A percentile compares a stretch with the other conserved stretches of the same genome.
These are phyloP conservation scores for Tamias sibiricus DNA, from an alignment of 2,113 vertebrate species.

Conservation along the genomic window DNA sequence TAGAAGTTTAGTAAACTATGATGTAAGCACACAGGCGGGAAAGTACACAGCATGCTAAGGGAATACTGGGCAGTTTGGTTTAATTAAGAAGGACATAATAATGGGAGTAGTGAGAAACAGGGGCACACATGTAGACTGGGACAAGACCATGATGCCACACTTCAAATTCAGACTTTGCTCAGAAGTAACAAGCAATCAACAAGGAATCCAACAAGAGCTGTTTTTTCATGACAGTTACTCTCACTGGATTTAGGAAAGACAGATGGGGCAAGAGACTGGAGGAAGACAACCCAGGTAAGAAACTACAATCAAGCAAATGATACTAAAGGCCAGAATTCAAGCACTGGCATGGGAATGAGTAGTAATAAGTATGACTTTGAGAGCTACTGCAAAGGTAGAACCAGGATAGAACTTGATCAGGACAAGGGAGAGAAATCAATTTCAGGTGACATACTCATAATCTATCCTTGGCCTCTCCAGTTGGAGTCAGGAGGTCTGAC, in stretches of 20 bases:
- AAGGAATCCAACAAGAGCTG: background rate
- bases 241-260: background rate
- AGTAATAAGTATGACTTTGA: background rate
- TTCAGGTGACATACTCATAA: too few relatives aligned
- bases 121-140: background rate
- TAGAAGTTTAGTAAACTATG: background rate
- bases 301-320: background rate
- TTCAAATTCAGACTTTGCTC: background rate
- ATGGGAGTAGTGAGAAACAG: background rate
- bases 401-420: too few relatives aligned
- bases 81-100: background rate
- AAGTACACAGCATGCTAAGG: rapidly evolving
- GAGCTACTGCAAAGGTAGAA: background rate
- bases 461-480: background rate
- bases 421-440: background rate
- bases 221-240: background rate
- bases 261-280: background rate
- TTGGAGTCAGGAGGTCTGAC: background rate
- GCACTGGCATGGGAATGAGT: background rate
- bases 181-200: background rate
- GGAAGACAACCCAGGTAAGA: background rate
- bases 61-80: background rate
- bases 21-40: background rate
- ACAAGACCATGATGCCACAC: background rate
- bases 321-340: background rate